Conservation (phyloP, 1,140 invertebrate species). For the Diorhabda elongata region DNA sequence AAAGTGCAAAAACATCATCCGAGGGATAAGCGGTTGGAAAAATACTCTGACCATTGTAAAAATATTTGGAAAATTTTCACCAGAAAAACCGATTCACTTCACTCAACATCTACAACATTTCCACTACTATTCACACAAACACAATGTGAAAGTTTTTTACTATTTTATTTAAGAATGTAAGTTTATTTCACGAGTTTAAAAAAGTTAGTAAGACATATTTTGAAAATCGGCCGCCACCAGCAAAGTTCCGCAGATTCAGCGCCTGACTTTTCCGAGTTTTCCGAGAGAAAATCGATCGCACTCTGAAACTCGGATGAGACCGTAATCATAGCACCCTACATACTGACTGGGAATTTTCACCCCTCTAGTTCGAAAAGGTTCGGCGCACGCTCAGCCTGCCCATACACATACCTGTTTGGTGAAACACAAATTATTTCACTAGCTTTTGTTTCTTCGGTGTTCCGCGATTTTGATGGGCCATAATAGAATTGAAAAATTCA, state of each 20-base stretch:
- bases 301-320: conserved; percentile 14
- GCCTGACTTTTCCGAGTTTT: background rate
- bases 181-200: no score
- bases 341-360: conserved; percentile 6
- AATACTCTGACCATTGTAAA: background rate
- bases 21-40: background rate
- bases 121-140: background rate
- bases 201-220: no score
- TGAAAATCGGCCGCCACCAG: no score
- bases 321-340: conserved; percentile 16
- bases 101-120: conserved; percentile 6
- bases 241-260: background rate
- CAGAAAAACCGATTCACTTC: conserved; percentile 2
- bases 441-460: conserved; percentile 16
- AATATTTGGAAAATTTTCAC: background rate
- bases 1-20: background rate
- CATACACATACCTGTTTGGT: conserved; percentile 14
- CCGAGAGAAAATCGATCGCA: conserved; percentile 9
- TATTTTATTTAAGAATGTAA: background rate
- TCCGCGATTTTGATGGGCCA: conserved; percentile 8
- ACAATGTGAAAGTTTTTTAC: background rate
- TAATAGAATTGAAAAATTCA: conserved; percentile 15
- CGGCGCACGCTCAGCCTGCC: conserved; percentile 9
- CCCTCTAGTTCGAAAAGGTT: conserved; percentile 1
- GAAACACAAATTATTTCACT: conserved; percentile 18